A percentile compares a stretch with the other conserved stretches of the same genome.
Evolutionary conservation across 2,888 invertebrate genomes (phyloP).

Genomic region (Mythimna lalbum): DNA sequence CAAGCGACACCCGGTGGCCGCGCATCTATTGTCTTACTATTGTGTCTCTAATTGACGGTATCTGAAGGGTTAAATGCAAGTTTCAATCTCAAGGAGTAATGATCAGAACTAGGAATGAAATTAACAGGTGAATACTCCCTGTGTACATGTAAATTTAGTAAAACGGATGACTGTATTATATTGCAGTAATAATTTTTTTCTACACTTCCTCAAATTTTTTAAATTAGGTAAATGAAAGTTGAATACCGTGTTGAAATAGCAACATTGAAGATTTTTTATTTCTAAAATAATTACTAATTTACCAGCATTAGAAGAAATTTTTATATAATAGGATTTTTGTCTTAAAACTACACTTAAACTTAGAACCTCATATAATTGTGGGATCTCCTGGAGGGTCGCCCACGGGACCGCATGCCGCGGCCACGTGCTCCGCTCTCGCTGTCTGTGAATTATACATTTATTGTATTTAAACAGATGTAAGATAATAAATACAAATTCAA

Average conservation of each 20-base stretch:
- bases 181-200: not conserved
- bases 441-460: slow-evolving; percentile 72
- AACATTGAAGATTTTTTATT: slow-evolving; percentile 18
- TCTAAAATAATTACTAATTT: slow-evolving; percentile 26
- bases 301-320: slow-evolving; percentile 37
- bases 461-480: slow-evolving; percentile 56
- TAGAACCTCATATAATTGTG: slow-evolving; percentile 84
- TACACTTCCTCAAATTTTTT: not conserved
- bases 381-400: slow-evolving; percentile 80
- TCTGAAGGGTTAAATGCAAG: not conserved
- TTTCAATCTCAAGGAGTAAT: not conserved
- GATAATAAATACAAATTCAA: slow-evolving; percentile 13
- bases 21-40: too few relatives aligned
- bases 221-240: slow-evolving; percentile 8
- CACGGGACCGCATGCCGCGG: slow-evolving; percentile 83
- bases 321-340: slow-evolving; percentile 41
- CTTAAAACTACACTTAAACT: slow-evolving; percentile 55
- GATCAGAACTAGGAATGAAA: not conserved
- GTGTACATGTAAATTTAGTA: too few relatives aligned
- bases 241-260: slow-evolving; percentile 35
- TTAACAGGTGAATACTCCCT: too few relatives aligned
- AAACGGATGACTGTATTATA: not conserved
- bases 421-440: slow-evolving; percentile 86
- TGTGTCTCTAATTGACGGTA: too few relatives aligned
- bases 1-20: too few relatives aligned